A percentile compares a stretch with the other conserved stretches of the same genome.
Conservation (phyloP, 1,140 invertebrate genomes). For the Lepidurus arcticus region DNA sequence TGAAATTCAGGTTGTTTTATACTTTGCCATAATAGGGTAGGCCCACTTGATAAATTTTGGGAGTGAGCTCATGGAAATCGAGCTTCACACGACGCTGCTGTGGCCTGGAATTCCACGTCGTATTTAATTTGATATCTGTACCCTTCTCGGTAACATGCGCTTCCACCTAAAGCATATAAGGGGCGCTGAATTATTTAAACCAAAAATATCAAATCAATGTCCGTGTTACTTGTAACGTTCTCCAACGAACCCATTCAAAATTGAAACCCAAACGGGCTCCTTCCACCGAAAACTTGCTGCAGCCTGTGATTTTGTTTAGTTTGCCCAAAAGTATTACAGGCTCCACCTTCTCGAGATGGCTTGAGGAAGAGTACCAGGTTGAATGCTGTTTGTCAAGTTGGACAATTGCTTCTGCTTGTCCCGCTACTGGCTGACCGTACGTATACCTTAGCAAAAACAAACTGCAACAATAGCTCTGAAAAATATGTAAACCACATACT, state of each 20-base stretch:
- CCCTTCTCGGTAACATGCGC: not conserved
- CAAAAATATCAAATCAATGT: not conserved
- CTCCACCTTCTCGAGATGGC: slow-evolving; percentile 43
- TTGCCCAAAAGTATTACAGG: not conserved
- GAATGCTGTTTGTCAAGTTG: slow-evolving; percentile 34
- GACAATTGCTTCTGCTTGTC: slow-evolving; percentile 48
- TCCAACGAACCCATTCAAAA: slow-evolving; percentile 36
- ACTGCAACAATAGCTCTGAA: not conserved
- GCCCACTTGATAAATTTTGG: slow-evolving; percentile 56
- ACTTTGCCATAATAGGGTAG: slow-evolving; percentile 60
- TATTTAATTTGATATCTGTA: not conserved
- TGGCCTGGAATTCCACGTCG: not conserved
- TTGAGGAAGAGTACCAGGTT: slow-evolving; percentile 24
- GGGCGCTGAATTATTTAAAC: not conserved
- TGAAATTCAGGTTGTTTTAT: not conserved
- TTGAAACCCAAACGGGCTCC: slow-evolving; percentile 45
- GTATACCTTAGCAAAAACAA: slow-evolving; percentile 53
- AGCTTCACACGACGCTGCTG: not conserved
- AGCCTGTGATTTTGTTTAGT: slow-evolving; percentile 41
- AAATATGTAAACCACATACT: slow-evolving; percentile 45
- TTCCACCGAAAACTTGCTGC: slow-evolving; percentile 47
- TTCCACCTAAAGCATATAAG: not conserved
- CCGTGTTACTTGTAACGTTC: not conserved
- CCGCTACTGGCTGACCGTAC: slow-evolving; percentile 63
- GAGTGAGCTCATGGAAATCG: slow-evolving; percentile 38